Evolutionary conservation across 2,113 vertebrate genomes (phyloP), one percentile per base, ranked within the genome.

Genomic region (Aptenodytes patagonicus): DNA sequence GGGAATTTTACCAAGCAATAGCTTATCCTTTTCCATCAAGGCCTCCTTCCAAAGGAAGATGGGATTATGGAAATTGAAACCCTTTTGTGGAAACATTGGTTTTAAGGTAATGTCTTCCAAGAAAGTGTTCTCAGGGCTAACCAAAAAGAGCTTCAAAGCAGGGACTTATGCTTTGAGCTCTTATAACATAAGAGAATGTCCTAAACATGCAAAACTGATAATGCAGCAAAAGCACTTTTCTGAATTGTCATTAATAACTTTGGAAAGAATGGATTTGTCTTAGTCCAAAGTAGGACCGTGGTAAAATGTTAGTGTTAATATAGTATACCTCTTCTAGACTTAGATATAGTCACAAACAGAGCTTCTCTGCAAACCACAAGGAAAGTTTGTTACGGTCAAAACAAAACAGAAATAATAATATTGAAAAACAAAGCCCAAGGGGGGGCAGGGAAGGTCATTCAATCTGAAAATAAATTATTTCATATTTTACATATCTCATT

Each of bases 371-470:
- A 47, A 94, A 28, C 1, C 11, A 47, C 32, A 31, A 3, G 5
- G 6, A 34, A 62, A 66, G 1, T 17, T 44, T 60, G 0, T n/a
- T 55, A 38, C 6, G 60, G 28, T 14, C 6, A 82, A 71, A 85
- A 58, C 4, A 20, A 34, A 36, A 2, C 2, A 54, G 6, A 62
- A 94, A 29, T 22, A 38, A n/a, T 57, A 52, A 11, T 58, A 12
- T 2, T 47, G 11, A 49, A 71, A 69, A 86, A 20, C 2, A 47
- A 64, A 38, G 3, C 3, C 6, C 12, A 3, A 28, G 2, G 0
- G 2, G 1, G 6, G 4, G 1, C 5, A 82, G 9, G 7, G 11
- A 78, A 44, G 2, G 11, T 36, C 11, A 57, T 47, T 77, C 1
- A 44, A 9, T 36, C 9, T 87, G 64, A 83, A 80, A 70, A 70